phyloP scores from a whole-genome alignment of 1,140 invertebrate genomes.

The Drosophila subpulchrella region DNA sequence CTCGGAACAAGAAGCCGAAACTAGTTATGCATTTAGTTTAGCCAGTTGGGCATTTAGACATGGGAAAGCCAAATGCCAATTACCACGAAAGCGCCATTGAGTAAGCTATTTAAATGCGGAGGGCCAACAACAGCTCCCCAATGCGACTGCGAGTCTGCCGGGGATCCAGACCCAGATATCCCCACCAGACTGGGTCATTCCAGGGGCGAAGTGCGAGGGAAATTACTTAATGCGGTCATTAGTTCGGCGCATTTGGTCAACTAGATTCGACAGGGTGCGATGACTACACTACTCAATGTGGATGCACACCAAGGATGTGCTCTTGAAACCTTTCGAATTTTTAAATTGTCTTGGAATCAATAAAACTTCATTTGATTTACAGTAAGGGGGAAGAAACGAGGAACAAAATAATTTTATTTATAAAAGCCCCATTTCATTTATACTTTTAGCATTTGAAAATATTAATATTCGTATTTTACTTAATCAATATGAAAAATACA shows the following conservation, averaged over 20 bases:
- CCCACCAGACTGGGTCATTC: constrained; percentile 9
- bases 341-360: too few species aligned
- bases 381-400: too few species aligned
- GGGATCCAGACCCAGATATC: constrained; percentile 19
- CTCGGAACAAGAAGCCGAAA: constrained; percentile 17
- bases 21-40: constrained; percentile 49
- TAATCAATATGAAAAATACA: too few species aligned
- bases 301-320: constrained; percentile 3
- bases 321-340: too few species aligned
- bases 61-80: constrained; percentile 63
- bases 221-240: constrained; percentile 71
- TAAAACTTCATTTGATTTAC: too few species aligned
- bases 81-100: constrained; percentile 67
- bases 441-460: too few species aligned
- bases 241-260: constrained; percentile 55
- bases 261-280: constrained; percentile 45
- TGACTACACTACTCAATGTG: constrained; percentile 32
- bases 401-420: too few species aligned
- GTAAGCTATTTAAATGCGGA: constrained; percentile 62
- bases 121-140: constrained; percentile 10
- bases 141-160: constrained; percentile 5
- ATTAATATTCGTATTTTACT: too few species aligned
- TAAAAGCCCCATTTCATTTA: too few species aligned
- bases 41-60: constrained; percentile 42
- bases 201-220: constrained; percentile 24